phyloP scores from a whole-genome alignment of 2,113 vertebrate genomes.

The Speoplatyrhinus poulsoni region DNA sequence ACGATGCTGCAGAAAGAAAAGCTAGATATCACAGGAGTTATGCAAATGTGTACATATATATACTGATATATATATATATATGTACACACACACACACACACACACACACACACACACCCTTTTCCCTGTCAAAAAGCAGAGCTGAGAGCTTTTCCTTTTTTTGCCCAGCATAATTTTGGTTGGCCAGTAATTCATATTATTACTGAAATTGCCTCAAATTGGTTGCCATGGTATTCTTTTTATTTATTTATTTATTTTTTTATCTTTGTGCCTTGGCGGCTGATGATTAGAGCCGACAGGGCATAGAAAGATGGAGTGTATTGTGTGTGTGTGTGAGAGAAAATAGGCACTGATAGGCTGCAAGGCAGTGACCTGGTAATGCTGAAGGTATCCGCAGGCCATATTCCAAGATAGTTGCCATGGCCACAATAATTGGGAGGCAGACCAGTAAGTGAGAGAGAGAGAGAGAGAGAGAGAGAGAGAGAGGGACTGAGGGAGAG shows the following conservation, averaged over 20 bases:
- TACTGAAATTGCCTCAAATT: conserved; percentile 80
- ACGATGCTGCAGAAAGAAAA: no score
- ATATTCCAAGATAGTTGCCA: conserved; percentile 80
- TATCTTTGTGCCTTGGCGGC: conserved; percentile 53
- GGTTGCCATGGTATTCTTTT: conserved; percentile 80
- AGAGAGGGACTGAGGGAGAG: background rate
- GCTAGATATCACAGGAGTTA: no score
- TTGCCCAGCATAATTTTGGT: conserved; percentile 59
- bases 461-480: conserved; percentile 6
- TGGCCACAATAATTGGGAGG: conserved; percentile 78
- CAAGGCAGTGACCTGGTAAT: conserved; percentile 77
- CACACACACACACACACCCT: background rate
- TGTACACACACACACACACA: conserved; percentile 11
- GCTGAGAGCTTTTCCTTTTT: conserved; percentile 53
- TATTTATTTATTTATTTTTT: conserved; percentile 59
- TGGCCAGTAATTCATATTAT: conserved; percentile 72
- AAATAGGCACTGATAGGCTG: conserved; percentile 52
- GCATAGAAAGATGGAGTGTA: conserved; percentile 42
- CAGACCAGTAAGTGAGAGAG: conserved; percentile 39
- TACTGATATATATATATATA: no score
- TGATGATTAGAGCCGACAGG: conserved; percentile 64
- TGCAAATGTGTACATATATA: no score
- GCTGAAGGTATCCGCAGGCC: conserved; percentile 73
- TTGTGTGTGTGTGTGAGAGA: conserved; percentile 42
- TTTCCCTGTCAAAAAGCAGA: conserved; percentile 42